Evolutionary conservation across 2,113 vertebrate genomes (phyloP).

Genomic region (Toxotes chatareus): DNA sequence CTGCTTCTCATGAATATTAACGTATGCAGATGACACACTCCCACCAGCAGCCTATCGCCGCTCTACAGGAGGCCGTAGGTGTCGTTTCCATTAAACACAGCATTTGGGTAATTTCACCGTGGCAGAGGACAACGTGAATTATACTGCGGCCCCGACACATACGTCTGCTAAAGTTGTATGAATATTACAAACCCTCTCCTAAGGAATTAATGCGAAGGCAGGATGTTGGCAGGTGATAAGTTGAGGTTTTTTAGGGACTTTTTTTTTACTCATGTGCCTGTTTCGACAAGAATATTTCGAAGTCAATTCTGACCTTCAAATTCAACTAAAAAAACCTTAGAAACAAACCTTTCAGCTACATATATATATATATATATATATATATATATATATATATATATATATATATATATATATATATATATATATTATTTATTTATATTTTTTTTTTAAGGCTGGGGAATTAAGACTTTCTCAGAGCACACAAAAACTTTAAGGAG

Average conservation of each 20-base stretch:
- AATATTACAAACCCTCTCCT: conserved; percentile 67
- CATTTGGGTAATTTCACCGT: conserved; percentile 73
- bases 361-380: conserved; percentile 4
- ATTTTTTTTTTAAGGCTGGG: conserved; percentile 15
- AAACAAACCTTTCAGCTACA: conserved; percentile 28
- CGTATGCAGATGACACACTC: conserved; percentile 76
- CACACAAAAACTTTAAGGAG: conserved; percentile 29
- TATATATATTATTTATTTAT: too few species aligned
- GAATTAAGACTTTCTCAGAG: conserved; percentile 43
- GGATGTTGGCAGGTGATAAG: conserved; percentile 67
- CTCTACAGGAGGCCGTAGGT: conserved; percentile 69
- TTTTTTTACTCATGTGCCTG: conserved; percentile 26
- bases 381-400: conserved; percentile 3
- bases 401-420: conserved; percentile 1
- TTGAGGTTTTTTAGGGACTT: conserved; percentile 29
- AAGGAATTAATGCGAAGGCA: conserved; percentile 57
- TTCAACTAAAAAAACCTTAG: conserved; percentile 23
- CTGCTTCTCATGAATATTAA: conserved; percentile 79
- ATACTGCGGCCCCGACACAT: conserved; percentile 37
- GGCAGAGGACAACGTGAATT: conserved; percentile 74
- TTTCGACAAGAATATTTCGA: conserved; percentile 51
- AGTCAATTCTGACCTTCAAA: conserved; percentile 63
- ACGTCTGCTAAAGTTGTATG: conserved; percentile 53
- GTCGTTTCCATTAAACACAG: conserved; percentile 74
- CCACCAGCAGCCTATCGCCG: conserved; percentile 72